phyloP scores from a whole-genome alignment of 1,140 invertebrate genomes.

The Rhopalosiphum padi region DNA sequence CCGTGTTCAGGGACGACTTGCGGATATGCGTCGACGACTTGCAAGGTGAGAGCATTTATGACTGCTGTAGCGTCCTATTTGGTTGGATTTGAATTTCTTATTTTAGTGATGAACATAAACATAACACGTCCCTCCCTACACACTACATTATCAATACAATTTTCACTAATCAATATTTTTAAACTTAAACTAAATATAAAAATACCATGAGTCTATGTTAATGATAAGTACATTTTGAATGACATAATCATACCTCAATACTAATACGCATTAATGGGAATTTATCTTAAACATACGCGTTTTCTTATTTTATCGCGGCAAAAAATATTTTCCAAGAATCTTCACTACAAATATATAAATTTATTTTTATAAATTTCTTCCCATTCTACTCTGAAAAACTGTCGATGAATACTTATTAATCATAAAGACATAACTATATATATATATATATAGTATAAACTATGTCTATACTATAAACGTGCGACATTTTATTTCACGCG shows the following conservation, averaged over 20 bases:
- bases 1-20: conserved; percentile 68
- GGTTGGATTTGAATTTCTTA: not conserved
- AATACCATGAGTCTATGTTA: not conserved
- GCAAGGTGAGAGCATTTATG: conserved; percentile 64
- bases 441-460: too few species aligned
- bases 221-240: not conserved
- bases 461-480: not conserved
- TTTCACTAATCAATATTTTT: not conserved
- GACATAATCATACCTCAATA: too few species aligned
- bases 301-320: not conserved
- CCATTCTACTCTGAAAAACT: not conserved
- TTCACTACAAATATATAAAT: not conserved
- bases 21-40: conserved; percentile 67
- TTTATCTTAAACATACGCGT: not conserved
- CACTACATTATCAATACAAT: not conserved
- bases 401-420: not conserved
- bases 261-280: not conserved
- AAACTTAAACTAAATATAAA: not conserved
- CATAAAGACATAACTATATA: too few species aligned
- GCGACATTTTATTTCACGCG: not conserved
- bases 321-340: not conserved
- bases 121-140: too few species aligned
- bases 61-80: not conserved
- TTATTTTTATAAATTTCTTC: not conserved
- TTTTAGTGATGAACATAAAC: too few species aligned